Conservation (phyloP, 2,797 vertebrate species). For the Pangasius mekongensis region DNA sequence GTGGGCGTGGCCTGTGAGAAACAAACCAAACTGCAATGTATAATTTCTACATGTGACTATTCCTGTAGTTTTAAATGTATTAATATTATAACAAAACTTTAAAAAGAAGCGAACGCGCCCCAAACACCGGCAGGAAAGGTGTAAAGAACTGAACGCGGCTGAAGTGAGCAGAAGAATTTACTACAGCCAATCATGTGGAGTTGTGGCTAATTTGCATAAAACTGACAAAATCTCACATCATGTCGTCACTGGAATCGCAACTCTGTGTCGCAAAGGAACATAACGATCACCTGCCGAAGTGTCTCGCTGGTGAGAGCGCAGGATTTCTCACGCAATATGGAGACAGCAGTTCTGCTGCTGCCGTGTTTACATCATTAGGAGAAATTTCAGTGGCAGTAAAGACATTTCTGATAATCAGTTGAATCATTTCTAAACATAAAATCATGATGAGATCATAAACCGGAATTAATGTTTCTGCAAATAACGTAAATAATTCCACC, state of each 20-base stretch:
- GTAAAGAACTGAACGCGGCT: too few species aligned
- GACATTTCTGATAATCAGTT: neutral
- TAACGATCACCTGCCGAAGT: neutral
- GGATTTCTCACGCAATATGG: too few species aligned
- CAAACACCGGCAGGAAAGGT: too few species aligned
- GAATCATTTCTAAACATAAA: neutral
- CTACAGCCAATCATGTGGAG: neutral
- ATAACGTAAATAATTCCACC: neutral
- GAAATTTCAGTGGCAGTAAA: neutral
- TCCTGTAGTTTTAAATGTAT: too few species aligned
- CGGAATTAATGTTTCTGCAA: neutral
- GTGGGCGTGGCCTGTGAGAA: neutral
- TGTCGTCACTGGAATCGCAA: neutral
- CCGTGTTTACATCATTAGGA: too few species aligned
- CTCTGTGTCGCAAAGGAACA: neutral
- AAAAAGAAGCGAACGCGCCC: too few species aligned
- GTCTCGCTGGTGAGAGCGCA: too few species aligned
- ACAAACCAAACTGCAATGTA: too few species aligned
- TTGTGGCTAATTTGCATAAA: neutral
- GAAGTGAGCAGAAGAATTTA: neutral
- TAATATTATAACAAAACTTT: too few species aligned
- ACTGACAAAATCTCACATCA: neutral
- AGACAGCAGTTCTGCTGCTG: too few species aligned
- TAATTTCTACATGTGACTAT: too few species aligned
- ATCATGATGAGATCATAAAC: neutral